phyloP scores from a whole-genome alignment of 2,888 invertebrate species.

The Eurois occulta region DNA sequence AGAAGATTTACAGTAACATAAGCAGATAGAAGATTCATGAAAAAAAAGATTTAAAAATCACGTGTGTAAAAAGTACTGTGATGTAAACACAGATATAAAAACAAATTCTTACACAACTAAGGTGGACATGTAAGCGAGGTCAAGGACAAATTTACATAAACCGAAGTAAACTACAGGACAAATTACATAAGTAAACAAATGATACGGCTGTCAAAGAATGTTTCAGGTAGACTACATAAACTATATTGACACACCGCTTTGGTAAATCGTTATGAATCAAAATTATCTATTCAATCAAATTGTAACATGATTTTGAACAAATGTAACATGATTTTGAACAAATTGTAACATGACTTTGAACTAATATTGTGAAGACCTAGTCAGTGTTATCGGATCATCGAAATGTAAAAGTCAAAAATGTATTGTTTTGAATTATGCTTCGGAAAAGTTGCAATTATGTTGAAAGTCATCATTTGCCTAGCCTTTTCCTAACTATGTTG shows the following conservation, averaged over 20 bases:
- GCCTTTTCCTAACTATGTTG: background rate
- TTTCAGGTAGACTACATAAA: background rate
- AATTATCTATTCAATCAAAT: background rate
- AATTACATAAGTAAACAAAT: conserved; percentile 18
- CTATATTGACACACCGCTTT: background rate
- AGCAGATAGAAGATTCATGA: background rate
- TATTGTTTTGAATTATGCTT: background rate
- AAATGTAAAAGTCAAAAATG: background rate
- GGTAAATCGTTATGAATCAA: background rate
- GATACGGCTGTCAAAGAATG: background rate
- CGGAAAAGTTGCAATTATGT: background rate
- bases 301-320: background rate
- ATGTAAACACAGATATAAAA: background rate
- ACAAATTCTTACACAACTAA: background rate
- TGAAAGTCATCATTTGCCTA: background rate
- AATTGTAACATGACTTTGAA: too few species aligned
- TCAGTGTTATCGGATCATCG: background rate
- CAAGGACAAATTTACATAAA: background rate
- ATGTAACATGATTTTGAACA: background rate
- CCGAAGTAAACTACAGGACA: background rate
- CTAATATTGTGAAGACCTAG: background rate
- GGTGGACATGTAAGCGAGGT: background rate
- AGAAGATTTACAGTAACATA: background rate
- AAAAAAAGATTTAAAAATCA: background rate
- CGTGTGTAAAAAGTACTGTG: background rate